A percentile compares a stretch with the other conserved stretches of the same genome.
These are phyloP conservation scores for Leuciscus waleckii DNA, from an alignment of 2,797 vertebrate species.

Conservation along the genomic window DNA sequence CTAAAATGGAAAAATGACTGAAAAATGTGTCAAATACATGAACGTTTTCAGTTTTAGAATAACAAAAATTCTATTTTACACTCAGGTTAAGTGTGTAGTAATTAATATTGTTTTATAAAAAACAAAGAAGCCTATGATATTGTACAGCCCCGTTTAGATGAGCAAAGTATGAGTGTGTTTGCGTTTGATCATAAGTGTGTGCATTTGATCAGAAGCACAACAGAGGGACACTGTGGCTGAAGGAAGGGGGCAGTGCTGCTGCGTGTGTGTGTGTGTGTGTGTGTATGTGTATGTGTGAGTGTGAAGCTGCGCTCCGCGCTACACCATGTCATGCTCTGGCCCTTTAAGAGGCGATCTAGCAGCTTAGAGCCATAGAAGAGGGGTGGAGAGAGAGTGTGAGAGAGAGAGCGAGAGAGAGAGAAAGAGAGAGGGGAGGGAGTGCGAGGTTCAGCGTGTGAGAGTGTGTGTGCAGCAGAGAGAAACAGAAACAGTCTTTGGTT, in stretches of 20 bases:
- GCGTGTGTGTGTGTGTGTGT: slow-evolving; percentile 58
- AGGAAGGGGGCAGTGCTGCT: slow-evolving; percentile 73
- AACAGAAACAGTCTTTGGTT: slow-evolving; percentile 75
- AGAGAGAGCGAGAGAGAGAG: slow-evolving; percentile 66
- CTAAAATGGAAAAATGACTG: not conserved
- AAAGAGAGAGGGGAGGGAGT: slow-evolving; percentile 70
- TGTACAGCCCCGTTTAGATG: slow-evolving; percentile 35
- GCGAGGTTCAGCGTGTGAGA: slow-evolving; percentile 63
- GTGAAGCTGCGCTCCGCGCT: slow-evolving; percentile 20
- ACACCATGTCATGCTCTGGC: slow-evolving; percentile 76
- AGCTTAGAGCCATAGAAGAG: slow-evolving; percentile 80
- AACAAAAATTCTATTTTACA: not conserved
- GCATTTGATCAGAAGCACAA: slow-evolving; percentile 51
- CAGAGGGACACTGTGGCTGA: slow-evolving; percentile 32
- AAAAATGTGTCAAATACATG: not conserved
- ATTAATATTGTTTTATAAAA: not conserved
- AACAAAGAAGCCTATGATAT: slow-evolving; percentile 1
- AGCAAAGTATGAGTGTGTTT: slow-evolving; percentile 58
- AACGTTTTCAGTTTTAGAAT: too few relatives aligned
- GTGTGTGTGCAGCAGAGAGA: slow-evolving; percentile 76
- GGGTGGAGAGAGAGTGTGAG: slow-evolving; percentile 79
- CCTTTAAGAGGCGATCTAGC: slow-evolving; percentile 95
- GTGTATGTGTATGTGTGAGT: slow-evolving; percentile 32
- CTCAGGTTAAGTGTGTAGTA: not conserved
- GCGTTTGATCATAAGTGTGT: slow-evolving; percentile 53